Percentiles rank a stretch among this genome's conserved stretches.
phyloP scores from a whole-genome alignment of 2,113 vertebrate genomes.

The Callionymus lyra region DNA sequence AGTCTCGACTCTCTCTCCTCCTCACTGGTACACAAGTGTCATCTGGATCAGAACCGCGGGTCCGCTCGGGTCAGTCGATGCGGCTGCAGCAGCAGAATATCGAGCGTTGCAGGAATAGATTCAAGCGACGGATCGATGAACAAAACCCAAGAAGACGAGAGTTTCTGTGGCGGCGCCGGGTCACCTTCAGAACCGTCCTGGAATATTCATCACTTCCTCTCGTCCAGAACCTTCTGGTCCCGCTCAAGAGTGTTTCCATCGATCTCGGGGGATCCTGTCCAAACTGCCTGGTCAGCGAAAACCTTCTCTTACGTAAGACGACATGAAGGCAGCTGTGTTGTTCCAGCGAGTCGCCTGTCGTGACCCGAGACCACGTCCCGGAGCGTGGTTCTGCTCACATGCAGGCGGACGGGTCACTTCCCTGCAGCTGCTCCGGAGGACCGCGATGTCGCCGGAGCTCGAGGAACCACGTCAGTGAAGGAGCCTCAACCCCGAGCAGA shows the following conservation, averaged over 20 bases:
- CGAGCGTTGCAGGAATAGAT: constrained; percentile 57
- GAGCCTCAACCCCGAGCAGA: too few species aligned
- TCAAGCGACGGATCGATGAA: constrained; percentile 52
- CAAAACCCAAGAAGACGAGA: constrained; percentile 42
- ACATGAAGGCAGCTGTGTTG: constrained; percentile 57
- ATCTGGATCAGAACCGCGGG: too few species aligned
- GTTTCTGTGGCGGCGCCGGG: constrained; percentile 6
- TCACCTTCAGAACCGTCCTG: too few species aligned
- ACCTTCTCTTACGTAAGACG: constrained; percentile 34
- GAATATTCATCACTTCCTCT: too few species aligned
- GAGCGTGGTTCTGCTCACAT: constrained; percentile 46
- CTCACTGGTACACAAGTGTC: too few species aligned
- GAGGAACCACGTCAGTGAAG: too few species aligned
- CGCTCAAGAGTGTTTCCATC: too few species aligned
- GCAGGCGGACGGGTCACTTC: constrained; percentile 50
- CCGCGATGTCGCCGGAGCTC: too few species aligned
- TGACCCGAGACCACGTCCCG: constrained; percentile 49
- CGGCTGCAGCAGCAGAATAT: constrained; percentile 54
- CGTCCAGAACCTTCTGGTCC: too few species aligned
- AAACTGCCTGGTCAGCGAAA: constrained; percentile 10
- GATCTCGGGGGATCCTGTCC: too few species aligned
- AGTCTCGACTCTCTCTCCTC: too few species aligned
- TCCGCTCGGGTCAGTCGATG: constrained; percentile 28
- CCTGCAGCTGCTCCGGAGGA: constrained; percentile 57
- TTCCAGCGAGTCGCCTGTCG: constrained; percentile 58